phyloP scores from a whole-genome alignment of 1,140 invertebrate species.

The Mamestra configurata region DNA sequence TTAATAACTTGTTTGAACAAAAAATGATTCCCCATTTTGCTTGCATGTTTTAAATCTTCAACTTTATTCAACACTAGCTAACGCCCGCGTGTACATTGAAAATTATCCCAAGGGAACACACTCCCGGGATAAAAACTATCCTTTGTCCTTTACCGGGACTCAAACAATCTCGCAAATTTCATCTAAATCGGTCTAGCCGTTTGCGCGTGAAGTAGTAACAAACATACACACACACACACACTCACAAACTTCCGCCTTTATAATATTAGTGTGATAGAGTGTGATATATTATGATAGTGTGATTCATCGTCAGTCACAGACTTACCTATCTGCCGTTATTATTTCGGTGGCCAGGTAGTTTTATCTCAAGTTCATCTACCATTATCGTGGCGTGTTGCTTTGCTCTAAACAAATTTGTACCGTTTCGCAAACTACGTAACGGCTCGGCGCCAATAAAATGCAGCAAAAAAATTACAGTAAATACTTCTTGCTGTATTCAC shows the following conservation, averaged over 20 bases:
- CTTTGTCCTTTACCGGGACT: too few relatives aligned
- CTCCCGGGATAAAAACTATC: too few relatives aligned
- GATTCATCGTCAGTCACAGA: neutral
- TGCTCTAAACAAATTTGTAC: slow-evolving; percentile 45
- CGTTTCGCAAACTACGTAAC: slow-evolving; percentile 27
- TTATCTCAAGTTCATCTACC: slow-evolving; percentile 13
- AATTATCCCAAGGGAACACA: too few relatives aligned
- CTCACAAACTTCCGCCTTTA: too few relatives aligned
- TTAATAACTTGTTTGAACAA: neutral
- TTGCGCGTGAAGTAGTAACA: too few relatives aligned
- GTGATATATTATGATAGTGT: too few relatives aligned
- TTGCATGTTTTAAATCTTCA: neutral
- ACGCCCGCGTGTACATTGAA: too few relatives aligned
- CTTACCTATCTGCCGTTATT: neutral
- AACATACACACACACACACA: too few relatives aligned
- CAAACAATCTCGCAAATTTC: too few relatives aligned
- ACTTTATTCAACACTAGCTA: too few relatives aligned
- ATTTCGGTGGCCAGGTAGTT: neutral
- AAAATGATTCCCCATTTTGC: neutral
- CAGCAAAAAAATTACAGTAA: slow-evolving; percentile 20
- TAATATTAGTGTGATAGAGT: too few relatives aligned
- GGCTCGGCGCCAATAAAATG: neutral
- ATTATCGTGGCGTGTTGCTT: neutral
- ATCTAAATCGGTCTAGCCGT: too few relatives aligned
- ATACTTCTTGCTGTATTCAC: slow-evolving; percentile 20